Base-by-base conservation (phyloP, 2,113 vertebrate species). In the Morone chrysops region DNA sequence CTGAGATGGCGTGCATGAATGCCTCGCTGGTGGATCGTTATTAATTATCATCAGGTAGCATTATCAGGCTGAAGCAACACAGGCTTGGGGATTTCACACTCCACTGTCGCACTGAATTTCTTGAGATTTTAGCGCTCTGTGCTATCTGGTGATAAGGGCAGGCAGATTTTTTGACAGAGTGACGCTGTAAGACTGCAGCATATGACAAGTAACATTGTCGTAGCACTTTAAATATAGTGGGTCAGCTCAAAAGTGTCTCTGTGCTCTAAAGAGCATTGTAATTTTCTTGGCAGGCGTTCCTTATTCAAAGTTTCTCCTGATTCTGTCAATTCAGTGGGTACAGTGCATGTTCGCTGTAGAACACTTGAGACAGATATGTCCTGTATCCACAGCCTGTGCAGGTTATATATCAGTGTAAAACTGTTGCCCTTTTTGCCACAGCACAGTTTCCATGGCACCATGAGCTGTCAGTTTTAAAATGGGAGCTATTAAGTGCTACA, bases 21-120 rank as follows among this genome's bases (percentile, higher is more conserved):
- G 89, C 91, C 70, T 91, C 70, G 36, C 89, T 72, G 80, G 75
- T 88, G 84, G 83, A 83, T 92, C 87, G 47, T 93, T 94, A 93
- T 94, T 93, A 92, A 93, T 93, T 94, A 94, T 93, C 91, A 90
- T 92, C 82, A 92, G 87, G 92, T 73, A 65, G 69, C 91, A 93
- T 94, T 93, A 92, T 80, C 73, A 87, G 80, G 61, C 86, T 89
- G 84, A 84, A 72, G 86, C 82, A 86, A 80, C 86, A 78, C 57
- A 63, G 80, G 60, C 83, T 70, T 77, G 84, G 89, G 83, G 82
- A 92, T 90, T 87, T 81, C 80, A 86, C 78, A 73, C 70, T 75
- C 40, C 67, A 78, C 54, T 16, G 75, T 80, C 76, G 65, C 57
- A 25, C 61, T 70, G 69, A 41, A 73, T 71, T 82, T 50, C 73